Base-by-base conservation (phyloP, 2,113 vertebrate genomes). In the Psittacara wagleri region DNA sequence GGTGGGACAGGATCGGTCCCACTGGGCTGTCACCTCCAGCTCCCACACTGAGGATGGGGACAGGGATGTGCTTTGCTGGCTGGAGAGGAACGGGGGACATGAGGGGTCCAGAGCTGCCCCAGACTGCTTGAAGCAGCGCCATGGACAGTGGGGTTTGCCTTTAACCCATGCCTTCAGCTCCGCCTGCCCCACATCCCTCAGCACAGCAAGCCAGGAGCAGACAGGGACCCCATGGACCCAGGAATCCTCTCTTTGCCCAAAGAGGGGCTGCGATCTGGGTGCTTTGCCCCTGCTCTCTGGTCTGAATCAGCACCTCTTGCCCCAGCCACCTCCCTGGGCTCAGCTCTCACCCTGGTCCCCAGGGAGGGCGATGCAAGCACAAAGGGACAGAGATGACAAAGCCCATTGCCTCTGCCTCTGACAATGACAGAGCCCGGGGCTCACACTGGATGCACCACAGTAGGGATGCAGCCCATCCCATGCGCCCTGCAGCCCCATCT, bases 101-200 rank as follows among this genome's bases (percentile, higher is more conserved):
- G 73, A 0, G 0, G 35, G 73, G 48, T 5, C 17, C 85, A 7
- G 37, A 63, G 41, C 35, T 37, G 41, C 16, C 44, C 64, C 64
- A 11, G 3, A 2, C 17, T 4, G 11, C 44, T n/a, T 3, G 0
- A 46, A 61, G 20, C 7, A 6, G 59, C 7, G n/a, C 72, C 15
- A 1, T 1, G 8, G 41, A 8, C 31, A 4, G 7, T 1, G 25
- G 52, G 23, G 23, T 44, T 67, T 61, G 51, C 10, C 63, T 41
- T 24, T 27, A 33, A 51, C 6, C 0, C 1, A 31, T 11, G 4
- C 15, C 33, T 55, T 29, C 17, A 23, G 3, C 43, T 39, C 70
- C 1, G 4, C 41, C 73, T 4, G 0, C n/a, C 23, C 35, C 7
- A 0, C 1, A 1, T 43, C 22, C 35, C 72, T 33, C 72, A 25